Percentiles rank a stretch among this genome's conserved stretches.
Conservation (phyloP, 2,888 invertebrate genomes). For the Trissonchulus latispiculum region DNA sequence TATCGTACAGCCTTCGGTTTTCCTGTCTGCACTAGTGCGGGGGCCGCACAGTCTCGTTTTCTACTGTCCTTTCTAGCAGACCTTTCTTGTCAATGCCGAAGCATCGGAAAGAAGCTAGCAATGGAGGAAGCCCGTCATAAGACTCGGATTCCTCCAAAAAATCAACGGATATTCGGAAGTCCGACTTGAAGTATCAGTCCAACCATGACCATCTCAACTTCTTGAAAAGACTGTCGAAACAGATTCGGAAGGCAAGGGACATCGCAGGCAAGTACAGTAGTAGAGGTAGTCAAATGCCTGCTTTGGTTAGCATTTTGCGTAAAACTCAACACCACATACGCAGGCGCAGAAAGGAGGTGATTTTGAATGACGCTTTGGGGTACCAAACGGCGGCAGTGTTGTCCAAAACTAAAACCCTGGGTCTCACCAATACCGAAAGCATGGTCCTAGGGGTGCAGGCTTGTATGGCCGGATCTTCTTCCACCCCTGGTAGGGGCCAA, state of each 20-base stretch:
- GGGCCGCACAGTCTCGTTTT: too few relatives aligned
- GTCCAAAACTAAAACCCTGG: background rate
- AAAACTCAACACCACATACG: background rate
- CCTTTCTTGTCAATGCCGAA: too few relatives aligned
- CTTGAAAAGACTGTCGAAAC: background rate
- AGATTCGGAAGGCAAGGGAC: background rate
- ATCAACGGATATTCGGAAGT: too few relatives aligned
- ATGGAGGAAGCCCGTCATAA: too few relatives aligned
- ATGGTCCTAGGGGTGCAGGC: background rate
- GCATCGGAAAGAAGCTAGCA: too few relatives aligned
- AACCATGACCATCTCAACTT: background rate
- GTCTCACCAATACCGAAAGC: background rate
- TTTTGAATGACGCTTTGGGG: background rate
- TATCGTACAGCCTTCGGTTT: too few relatives aligned
- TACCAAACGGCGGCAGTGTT: background rate
- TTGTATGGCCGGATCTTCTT: background rate
- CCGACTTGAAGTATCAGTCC: background rate
- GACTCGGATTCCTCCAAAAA: too few relatives aligned
- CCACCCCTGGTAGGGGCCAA: background rate
- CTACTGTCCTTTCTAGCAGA: too few relatives aligned
- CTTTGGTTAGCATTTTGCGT: background rate
- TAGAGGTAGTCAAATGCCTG: background rate
- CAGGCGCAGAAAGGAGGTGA: background rate
- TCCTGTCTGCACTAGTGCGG: too few relatives aligned
- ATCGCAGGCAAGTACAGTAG: background rate